Percentiles rank a stretch among this genome's conserved stretches.
These are phyloP conservation scores for Ammodytes marinus DNA, from an alignment of 2,113 vertebrate species.

Conservation along the genomic window DNA sequence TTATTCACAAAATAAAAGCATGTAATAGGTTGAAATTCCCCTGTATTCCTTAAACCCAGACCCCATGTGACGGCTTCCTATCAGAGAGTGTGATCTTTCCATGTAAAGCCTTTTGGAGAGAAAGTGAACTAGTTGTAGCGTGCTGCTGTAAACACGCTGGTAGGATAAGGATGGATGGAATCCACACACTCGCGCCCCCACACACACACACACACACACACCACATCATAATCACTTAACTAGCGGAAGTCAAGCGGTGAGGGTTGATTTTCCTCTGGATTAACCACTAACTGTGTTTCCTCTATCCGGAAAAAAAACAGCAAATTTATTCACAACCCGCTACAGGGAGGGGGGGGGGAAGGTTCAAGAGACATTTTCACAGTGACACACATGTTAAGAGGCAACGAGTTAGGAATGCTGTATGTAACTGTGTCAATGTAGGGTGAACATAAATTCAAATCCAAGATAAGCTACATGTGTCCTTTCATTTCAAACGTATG, in stretches of 20 bases:
- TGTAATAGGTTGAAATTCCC: neutral
- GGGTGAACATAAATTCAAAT: neutral
- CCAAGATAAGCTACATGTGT: neutral
- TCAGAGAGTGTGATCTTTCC: neutral
- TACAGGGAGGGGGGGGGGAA: neutral
- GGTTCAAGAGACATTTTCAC: neutral
- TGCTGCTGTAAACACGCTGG: conserved; percentile 23
- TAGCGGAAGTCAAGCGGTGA: neutral
- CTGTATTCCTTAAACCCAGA: neutral
- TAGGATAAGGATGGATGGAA: conserved; percentile 53
- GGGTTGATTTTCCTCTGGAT: conserved; percentile 29
- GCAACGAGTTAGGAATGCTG: neutral
- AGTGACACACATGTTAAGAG: neutral
- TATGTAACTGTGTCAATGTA: neutral
- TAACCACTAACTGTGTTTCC: neutral
- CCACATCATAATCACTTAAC: conserved; percentile 27
- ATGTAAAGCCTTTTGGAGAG: neutral
- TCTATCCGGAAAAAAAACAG: conserved; percentile 19
- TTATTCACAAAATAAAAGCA: conserved; percentile 1
- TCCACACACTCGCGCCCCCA: conserved; percentile 29
- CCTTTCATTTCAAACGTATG: neutral
- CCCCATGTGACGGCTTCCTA: neutral
- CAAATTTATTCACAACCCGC: neutral
- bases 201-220: neutral
- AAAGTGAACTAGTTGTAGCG: neutral